Evolutionary conservation across 2,113 vertebrate genomes (phyloP), one percentile per base, ranked within the genome.

Genomic region (Onychostruthus taczanowskii): DNA sequence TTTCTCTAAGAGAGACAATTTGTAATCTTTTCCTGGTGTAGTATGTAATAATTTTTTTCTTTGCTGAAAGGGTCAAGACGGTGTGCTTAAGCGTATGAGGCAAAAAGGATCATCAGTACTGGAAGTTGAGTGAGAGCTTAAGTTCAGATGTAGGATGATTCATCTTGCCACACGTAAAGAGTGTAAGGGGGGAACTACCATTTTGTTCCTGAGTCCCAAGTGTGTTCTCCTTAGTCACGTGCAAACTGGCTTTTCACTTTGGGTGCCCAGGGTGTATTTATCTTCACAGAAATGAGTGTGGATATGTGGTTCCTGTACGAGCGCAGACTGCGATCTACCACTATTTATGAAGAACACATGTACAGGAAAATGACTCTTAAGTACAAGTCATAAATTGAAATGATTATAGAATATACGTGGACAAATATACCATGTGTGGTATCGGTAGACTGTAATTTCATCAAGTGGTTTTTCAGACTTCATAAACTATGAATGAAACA

Each of bases 331-430:
- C 15, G 82, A 96, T 97, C 90, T 94, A 61, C 92, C 88, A 81
- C 88, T 96, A 95, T 97, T 96, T 97, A 97, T 97, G 96, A 97
- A 96, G 95, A 97, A 97, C 96, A 96, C 93, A 96, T 97, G 96
- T 94, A 94, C 93, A 96, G 95, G 94, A 94, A 96, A 97, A 94
- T 96, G 94, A 95, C 95, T 96, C 81, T 94, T 95, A 96, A 96
- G 94, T 96, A 94, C 95, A 94, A 96, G 94, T 93, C 94, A 97
- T 96, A 97, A 96, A 97, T 97, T 97, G 96, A 97, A 97, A 95
- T 95, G 69, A 94, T 97, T 96, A 93, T 92, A 56, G 94, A 96
- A 96, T 96, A 91, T 94, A 92, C 20, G 35, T 92, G 95, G 95
- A 91, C 90, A 95, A 97, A 96, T 95, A 95, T 96, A 94, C 94